Percentiles rank a stretch among this genome's conserved stretches.
phyloP scores from a whole-genome alignment of 2,888 invertebrate species.

The Hirudinaria manillensis region DNA sequence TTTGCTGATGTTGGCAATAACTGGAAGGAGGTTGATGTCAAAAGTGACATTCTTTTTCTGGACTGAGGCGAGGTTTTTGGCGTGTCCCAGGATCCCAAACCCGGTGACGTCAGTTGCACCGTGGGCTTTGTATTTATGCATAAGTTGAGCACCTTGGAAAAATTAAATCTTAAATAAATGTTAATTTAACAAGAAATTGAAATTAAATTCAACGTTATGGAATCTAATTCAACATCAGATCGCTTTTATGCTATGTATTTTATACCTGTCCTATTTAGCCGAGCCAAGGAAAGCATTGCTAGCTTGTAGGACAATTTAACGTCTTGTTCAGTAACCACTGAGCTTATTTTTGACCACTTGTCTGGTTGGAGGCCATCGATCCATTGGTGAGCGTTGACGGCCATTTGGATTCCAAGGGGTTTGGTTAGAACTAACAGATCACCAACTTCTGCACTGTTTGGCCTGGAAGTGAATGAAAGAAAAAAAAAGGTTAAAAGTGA shows the following conservation, averaged over 20 bases:
- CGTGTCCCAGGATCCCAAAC: slow-evolving; percentile 74
- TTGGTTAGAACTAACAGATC: slow-evolving; percentile 75
- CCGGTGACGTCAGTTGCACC: slow-evolving; percentile 78
- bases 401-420: slow-evolving; percentile 72
- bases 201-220: too few species aligned
- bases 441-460: slow-evolving; percentile 68
- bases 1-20: slow-evolving; percentile 70
- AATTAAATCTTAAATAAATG: background rate
- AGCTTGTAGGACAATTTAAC: slow-evolving; percentile 66
- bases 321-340: slow-evolving; percentile 65
- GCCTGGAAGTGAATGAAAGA: slow-evolving; percentile 45
- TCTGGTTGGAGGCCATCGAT: slow-evolving; percentile 64
- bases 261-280: slow-evolving; percentile 67
- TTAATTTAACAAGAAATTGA: too few species aligned
- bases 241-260: background rate
- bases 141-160: slow-evolving; percentile 67
- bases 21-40: slow-evolving; percentile 70
- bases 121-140: slow-evolving; percentile 77
- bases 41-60: slow-evolving; percentile 62
- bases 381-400: slow-evolving; percentile 74
- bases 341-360: slow-evolving; percentile 66
- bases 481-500: too few species aligned
- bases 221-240: too few species aligned
- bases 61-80: slow-evolving; percentile 69
- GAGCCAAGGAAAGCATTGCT: slow-evolving; percentile 71